A percentile compares a stretch with the other conserved stretches of the same genome.
phyloP scores from a whole-genome alignment of 2,113 vertebrate genomes.

The Phycodurus eques region DNA sequence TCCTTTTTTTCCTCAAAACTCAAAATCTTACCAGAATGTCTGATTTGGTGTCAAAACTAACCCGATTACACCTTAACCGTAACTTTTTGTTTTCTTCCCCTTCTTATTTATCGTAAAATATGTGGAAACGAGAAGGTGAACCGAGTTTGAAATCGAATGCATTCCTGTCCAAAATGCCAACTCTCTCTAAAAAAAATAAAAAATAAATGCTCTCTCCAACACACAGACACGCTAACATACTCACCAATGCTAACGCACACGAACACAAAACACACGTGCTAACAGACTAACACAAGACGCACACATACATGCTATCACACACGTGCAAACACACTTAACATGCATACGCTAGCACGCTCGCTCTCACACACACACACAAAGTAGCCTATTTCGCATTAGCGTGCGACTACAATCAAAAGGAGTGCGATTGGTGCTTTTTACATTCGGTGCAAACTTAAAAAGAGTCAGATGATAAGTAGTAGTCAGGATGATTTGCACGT shows the following conservation, averaged over 20 bases:
- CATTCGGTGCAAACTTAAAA: constrained; percentile 61
- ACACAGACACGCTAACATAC: too few relatives aligned
- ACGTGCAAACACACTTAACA: not conserved
- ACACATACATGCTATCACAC: not conserved
- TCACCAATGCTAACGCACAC: too few relatives aligned
- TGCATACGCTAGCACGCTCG: not conserved
- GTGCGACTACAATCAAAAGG: constrained; percentile 11
- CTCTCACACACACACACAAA: not conserved
- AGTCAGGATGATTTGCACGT: constrained; percentile 3
- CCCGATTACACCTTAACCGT: too few relatives aligned
- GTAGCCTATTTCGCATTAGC: not conserved
- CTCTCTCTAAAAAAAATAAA: too few relatives aligned
- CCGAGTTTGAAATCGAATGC: not conserved
- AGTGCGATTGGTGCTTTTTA: constrained; percentile 38
- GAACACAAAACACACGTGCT: too few relatives aligned
- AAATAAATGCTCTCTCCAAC: too few relatives aligned
- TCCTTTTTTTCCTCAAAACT: too few relatives aligned
- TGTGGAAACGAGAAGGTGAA: not conserved
- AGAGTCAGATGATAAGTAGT: constrained; percentile 38
- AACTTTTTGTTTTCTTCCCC: too few relatives aligned
- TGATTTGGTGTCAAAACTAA: too few relatives aligned
- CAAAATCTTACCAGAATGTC: too few relatives aligned
- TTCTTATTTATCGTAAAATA: too few relatives aligned
- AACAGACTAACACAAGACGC: too few relatives aligned
- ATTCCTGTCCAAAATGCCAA: not conserved